These are phyloP conservation scores for Deilephila porcellus DNA, from an alignment of 2,888 invertebrate genomes.

Conservation along the genomic window DNA sequence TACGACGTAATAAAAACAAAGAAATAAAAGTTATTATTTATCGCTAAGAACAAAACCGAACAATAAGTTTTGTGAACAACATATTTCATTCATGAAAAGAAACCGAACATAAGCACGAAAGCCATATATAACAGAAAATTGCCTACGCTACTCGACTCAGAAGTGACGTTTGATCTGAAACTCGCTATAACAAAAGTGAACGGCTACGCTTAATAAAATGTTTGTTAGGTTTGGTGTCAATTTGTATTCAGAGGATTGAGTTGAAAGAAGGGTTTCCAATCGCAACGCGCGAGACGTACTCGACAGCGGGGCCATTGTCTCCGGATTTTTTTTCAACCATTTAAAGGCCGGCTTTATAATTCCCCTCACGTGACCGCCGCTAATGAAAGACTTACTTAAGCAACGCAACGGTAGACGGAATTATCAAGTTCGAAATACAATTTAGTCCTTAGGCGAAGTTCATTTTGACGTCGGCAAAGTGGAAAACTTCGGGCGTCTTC, in stretches of 20 bases:
- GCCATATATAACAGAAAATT: neutral
- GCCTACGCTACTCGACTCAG: neutral
- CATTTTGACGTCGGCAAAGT: slow-evolving; percentile 78
- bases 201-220: slow-evolving; percentile 54
- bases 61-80: neutral
- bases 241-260: slow-evolving; percentile 61
- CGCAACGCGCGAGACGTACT: slow-evolving; percentile 36
- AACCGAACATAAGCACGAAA: neutral
- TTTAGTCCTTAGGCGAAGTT: slow-evolving; percentile 78
- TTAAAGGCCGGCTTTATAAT: slow-evolving; percentile 69
- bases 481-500: slow-evolving; percentile 72
- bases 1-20: neutral
- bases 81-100: neutral
- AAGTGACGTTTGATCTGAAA: neutral
- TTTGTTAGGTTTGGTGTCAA: slow-evolving; percentile 44
- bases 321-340: slow-evolving; percentile 65
- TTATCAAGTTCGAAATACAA: slow-evolving; percentile 83
- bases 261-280: slow-evolving; percentile 57
- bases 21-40: neutral
- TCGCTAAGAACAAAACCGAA: neutral
- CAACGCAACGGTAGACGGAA: slow-evolving; percentile 75
- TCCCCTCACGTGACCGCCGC: slow-evolving; percentile 77
- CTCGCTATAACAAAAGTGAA: slow-evolving; percentile 41
- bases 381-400: slow-evolving; percentile 83
- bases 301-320: slow-evolving; percentile 56